Percentiles rank a stretch among this genome's conserved stretches.
These are phyloP conservation scores for Phymorhynchus buccinoides DNA, from an alignment of 1,140 invertebrate species.

Conservation along the genomic window DNA sequence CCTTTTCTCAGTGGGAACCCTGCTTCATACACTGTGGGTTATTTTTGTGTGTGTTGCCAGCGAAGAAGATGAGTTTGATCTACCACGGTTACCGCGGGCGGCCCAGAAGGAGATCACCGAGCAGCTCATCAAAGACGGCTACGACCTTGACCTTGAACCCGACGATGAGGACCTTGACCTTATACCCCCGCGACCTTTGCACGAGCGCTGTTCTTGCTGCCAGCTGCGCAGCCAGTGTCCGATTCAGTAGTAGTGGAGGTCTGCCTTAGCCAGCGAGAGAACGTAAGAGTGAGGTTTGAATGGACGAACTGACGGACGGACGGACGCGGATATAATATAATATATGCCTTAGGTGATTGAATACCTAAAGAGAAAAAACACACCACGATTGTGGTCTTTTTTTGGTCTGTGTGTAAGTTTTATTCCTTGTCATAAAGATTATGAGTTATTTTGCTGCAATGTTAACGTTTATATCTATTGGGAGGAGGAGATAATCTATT, in stretches of 20 bases:
- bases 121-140: conserved; percentile 73
- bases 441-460: no score
- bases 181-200: conserved; percentile 74
- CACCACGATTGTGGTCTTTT: no score
- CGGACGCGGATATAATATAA: background rate
- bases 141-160: conserved; percentile 74
- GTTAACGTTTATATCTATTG: no score
- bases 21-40: no score
- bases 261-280: background rate
- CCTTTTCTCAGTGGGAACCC: no score
- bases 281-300: no score
- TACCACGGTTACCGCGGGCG: conserved; percentile 61
- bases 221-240: conserved; percentile 49
- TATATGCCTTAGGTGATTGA: background rate
- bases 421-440: no score
- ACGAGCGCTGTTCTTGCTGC: conserved; percentile 73
- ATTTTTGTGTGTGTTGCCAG: background rate
- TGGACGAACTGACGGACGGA: no score
- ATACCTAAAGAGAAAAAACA: no score
- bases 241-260: conserved; percentile 46
- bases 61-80: conserved; percentile 72
- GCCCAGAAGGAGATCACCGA: conserved; percentile 71
- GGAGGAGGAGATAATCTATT: no score
- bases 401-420: no score
- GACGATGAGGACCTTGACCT: conserved; percentile 79